Evolutionary conservation across 2,113 vertebrate genomes (phyloP), one percentile per base, ranked within the genome.

Genomic region (Microtus richardsoni): DNA sequence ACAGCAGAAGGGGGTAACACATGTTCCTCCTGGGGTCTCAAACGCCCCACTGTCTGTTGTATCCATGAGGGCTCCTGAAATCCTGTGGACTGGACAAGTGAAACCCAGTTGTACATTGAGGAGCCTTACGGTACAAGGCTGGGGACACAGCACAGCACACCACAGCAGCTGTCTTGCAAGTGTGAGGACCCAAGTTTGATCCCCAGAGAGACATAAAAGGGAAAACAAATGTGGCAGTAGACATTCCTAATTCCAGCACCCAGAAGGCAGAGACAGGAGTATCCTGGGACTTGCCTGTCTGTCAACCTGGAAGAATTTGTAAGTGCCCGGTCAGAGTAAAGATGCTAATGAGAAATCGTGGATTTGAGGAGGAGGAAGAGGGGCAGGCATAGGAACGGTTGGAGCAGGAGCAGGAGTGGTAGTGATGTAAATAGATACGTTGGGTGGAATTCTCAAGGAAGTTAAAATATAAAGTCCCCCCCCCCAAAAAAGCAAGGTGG

Each of bases 61-160:
- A 52, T 16, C 12, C 33, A 44, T 7, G n/a, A 13, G 7, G 30
- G 13, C 39, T 3, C 3, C 79, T 77, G 39, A 7, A 26, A 10
- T 4, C 14, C 11, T 5, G 4, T 2, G 1, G 36, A 30, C 17
- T 12, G 66, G 75, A 22, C 6, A 62, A 9, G 21, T 0, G 16
- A 71, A 28, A 6, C 7, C 4, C 58, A 17, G 19, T 1, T 64
- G 4, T 6, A 0, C 28, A 26, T 10, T 10, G 17, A 3, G 39
- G 52, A 24, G 26, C 0, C 5, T 33, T 10, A 22, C 3, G 21
- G 2, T 3, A 4, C 17, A 36, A 9, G 28, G n/a, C 10, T 28
- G 4, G 11, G 4, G 0, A 33, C 26, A 9, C 10, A 11, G 58
- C 8, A 21, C 4, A 12, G 4, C 21, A 3, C 41, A 44, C 41